Base-by-base conservation (phyloP, 2,113 vertebrate genomes). In the Anas platyrhynchos region DNA sequence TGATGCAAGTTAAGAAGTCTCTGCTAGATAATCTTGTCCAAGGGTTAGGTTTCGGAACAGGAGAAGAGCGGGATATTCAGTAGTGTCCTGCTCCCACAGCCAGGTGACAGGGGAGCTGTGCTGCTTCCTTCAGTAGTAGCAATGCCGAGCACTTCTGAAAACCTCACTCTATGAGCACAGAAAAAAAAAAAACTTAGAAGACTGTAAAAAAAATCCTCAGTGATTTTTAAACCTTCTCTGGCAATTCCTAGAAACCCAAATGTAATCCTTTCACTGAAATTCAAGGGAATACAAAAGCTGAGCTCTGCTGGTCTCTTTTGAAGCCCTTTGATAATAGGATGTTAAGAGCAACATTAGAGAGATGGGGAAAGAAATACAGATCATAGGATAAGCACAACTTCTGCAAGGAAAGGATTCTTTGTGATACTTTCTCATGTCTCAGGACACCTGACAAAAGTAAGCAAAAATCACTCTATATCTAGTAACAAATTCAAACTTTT, bases 321-420 rank as follows among this genome's bases (percentile, higher is more conserved):
- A 96, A 95, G 43, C 4, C 4, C 38, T 91, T 90, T 88, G 83
- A 83, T 84, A 84, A 90, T 46, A 86, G 16, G 46, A 83, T 63
- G 67, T 62, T 78, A 83, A 71, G 7, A 91, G 43, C 20, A 91
- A 56, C 34, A 44, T 75, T 74, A 93, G 71, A 93, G 32, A 90
- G 58, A 87, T 43, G 15, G 32, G 32, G 6, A 59, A 83, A 86
- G 52, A 95, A 83, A 88, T 44, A 81, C 4, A 61, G 80, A 93
- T 78, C 65, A 93, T 32, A 91, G 46, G 55, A 89, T 38, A 85
- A 77, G 31, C 36, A 85, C 11, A 88, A 44, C 52, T 95, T 93
- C n/a, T 71, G 20, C 44, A 89, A 74, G 59, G 26, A 92, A 86
- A 77, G 20, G 25, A 71, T 16, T 62, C 63, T 56, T 38, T 67